Percentiles rank a stretch among this genome's conserved stretches.
phyloP scores from a whole-genome alignment of 2,888 invertebrate genomes.

The Tenthredo livida region DNA sequence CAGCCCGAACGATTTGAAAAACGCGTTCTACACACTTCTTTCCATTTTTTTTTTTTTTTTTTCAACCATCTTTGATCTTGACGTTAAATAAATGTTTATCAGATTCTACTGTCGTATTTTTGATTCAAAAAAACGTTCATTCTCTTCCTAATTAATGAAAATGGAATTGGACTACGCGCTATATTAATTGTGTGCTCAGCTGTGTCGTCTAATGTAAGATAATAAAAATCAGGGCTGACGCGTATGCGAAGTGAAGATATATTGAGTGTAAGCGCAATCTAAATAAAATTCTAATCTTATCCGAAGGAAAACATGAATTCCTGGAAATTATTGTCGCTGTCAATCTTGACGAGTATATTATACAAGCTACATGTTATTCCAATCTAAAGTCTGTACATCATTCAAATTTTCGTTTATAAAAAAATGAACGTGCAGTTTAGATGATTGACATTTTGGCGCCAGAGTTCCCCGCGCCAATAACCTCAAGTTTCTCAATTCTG shows the following conservation, averaged over 20 bases:
- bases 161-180: neutral
- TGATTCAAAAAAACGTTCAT: neutral
- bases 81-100: neutral
- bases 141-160: neutral
- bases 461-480: neutral
- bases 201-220: neutral
- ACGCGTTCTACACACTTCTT: neutral
- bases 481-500: neutral
- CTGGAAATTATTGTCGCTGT: neutral
- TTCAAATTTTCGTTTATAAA: neutral
- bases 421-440: neutral
- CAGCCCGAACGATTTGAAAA: neutral
- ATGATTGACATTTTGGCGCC: neutral
- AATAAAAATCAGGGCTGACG: neutral
- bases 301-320: neutral
- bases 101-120: neutral
- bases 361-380: neutral
- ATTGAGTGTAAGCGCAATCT: neutral
- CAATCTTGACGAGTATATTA: neutral
- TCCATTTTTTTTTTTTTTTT: neutral
- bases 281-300: slow-evolving; percentile 17
- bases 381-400: neutral
- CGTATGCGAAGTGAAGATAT: neutral
- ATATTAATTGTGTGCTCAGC: neutral
- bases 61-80: neutral